Base-by-base conservation (phyloP, 1,140 invertebrate species). In the Pseudoatta argentina region DNA sequence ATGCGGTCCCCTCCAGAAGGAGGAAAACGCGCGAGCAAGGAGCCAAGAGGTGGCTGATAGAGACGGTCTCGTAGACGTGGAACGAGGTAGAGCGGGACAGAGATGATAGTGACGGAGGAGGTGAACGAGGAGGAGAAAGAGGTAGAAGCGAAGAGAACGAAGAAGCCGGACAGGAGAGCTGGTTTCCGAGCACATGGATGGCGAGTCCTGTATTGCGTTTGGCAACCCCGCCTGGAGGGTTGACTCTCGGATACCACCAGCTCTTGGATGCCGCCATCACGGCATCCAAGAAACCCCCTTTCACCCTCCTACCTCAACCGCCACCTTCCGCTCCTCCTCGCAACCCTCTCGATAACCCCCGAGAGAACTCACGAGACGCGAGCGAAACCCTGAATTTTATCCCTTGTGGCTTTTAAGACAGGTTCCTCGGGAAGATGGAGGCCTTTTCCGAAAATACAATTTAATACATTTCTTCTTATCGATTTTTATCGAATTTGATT, bases 1-100 rank as follows among this genome's bases (percentile, higher is more conserved):
- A 94, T 93, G 85, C 30, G 78, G 57, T 87, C 69, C 85, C 89
- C 82, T 86, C 79, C 83, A 82, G 83, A 77, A 86, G 85, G 86
- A 90, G 90, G 89, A 92, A 93, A 91, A 91, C 78, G 91, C 88
- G 91, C 87, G 73, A 86, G 86, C 90, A 88, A 88, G 79, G 77
- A 89, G 79, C 75, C 27, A 69, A 83, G 86, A 88, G 88, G 89
- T 91, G 87, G 88, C 82, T 57, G 71, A 81, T 79, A 90, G 78
- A 83, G 86, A 48, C 61, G 39, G 66, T 51, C 53, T 55, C 73
- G 81, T 75, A 55, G 34, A 64, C 12, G 27, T 0, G 16, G 12
- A 76, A 10, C 18, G 57, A 59, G 66, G 73, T 12, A 53, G 57
- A 87, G 34, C 66, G n/a, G 87, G 63, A 72, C 4, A 77, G 78